phyloP scores from a whole-genome alignment of 2,797 vertebrate species.

The Sternotherus odoratus region DNA sequence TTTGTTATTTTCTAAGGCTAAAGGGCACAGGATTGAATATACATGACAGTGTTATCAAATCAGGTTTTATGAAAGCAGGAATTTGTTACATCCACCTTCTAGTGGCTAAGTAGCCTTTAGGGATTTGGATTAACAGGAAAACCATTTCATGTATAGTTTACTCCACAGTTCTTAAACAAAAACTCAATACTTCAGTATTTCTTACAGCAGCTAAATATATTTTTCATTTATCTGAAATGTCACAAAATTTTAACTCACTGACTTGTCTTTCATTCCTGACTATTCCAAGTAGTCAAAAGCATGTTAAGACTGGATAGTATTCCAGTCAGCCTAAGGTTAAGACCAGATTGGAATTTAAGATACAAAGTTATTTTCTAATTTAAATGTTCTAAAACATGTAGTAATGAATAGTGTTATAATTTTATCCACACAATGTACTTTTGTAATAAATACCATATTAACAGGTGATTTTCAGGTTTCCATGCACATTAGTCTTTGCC shows the following conservation, averaged over 20 bases:
- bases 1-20: background rate
- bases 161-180: background rate
- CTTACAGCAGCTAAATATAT: background rate
- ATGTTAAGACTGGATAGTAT: background rate
- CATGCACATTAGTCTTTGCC: background rate
- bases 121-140: background rate
- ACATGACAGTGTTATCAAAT: background rate
- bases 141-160: background rate
- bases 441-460: background rate
- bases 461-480: background rate
- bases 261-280: background rate
- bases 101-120: background rate
- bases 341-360: background rate
- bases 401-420: background rate
- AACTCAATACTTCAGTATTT: background rate
- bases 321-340: background rate
- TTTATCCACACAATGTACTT: background rate
- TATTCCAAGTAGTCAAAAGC: background rate
- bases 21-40: background rate
- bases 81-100: background rate
- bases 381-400: slow-evolving; percentile 11
- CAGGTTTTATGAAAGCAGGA: background rate
- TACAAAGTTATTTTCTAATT: slow-evolving; percentile 7
- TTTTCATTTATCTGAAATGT: background rate
- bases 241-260: background rate